Base-by-base conservation (phyloP, 2,113 vertebrate genomes). In the Guaruba guarouba region DNA sequence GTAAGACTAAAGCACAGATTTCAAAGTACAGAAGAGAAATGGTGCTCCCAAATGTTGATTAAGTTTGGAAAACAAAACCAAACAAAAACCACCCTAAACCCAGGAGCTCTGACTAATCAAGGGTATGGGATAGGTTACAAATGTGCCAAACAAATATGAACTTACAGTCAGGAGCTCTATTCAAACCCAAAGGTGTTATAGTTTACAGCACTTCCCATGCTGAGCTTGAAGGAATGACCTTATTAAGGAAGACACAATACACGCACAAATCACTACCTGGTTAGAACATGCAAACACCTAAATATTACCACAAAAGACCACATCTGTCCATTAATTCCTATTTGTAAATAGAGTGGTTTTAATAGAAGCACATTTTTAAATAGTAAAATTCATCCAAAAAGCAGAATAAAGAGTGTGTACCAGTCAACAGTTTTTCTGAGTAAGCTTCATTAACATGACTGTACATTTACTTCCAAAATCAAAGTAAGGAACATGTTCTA, bases 31-130 rank as follows among this genome's bases (percentile, higher is more conserved):
- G 68, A 57, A 22, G 52, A 54, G 8, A 20, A 20, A 5, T 0
- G 15, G 11, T 13, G 41, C 18, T 74, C 86, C 17, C 49, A 37
- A 55, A 41, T 0, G 3, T 5, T 4, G 0, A 5, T 17, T 7
- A 6, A 17, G 33, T 54, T 10, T 2, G 13, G 9, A 6, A 16
- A 59, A 16, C 33, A 35, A 59, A 43, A 28, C 10, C 4, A 33
- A 49, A 41, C 48, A 76, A 29, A 66, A 33, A 10, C 2, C 23
- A 73, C 6, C 55, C 33, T 37, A 18, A 59, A 55, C 4, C 1
- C 25, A 64, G 49, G 28, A 83, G 54, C 49, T 86, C 6, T 67
- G 66, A 64, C 4, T n/a, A 33, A 4, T 9, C 37, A 63, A 28
- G 12, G 48, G 9, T 31, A 64, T 15, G 14, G 8, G 31, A 69